Conservation (phyloP, 2,113 vertebrate genomes). For the Dicrurus megarhynchus region DNA sequence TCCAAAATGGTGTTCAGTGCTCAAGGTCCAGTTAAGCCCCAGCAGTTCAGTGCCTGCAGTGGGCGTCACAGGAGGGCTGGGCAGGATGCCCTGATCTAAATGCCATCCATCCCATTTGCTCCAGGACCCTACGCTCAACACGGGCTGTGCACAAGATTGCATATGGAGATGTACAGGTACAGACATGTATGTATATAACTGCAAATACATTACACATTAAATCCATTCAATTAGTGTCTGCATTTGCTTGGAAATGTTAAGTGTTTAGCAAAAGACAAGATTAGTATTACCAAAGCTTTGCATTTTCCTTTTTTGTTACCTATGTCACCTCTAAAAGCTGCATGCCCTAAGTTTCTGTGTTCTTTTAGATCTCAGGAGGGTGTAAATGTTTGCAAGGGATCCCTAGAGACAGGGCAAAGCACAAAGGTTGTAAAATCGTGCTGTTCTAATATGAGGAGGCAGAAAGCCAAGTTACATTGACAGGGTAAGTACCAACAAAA, state of each 20-base stretch:
- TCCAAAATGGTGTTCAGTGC: neutral
- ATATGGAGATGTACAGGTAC: neutral
- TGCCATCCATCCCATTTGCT: neutral
- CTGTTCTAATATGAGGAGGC: constrained; percentile 36
- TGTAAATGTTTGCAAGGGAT: neutral
- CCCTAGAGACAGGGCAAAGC: neutral
- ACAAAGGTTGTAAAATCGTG: neutral
- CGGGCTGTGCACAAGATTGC: neutral
- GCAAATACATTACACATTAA: neutral
- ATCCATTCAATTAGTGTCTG: neutral
- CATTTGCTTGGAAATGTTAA: neutral
- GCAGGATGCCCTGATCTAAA: neutral
- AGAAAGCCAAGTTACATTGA: constrained; percentile 15
- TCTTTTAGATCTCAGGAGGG: neutral
- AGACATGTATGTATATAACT: neutral
- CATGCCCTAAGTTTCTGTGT: neutral
- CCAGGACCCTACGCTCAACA: neutral
- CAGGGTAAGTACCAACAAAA: constrained; percentile 4
- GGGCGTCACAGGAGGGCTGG: neutral
- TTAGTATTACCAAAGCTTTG: neutral
- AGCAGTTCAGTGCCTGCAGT: neutral
- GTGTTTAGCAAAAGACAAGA: neutral
- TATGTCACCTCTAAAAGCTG: neutral
- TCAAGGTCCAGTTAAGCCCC: neutral
- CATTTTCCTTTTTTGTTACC: neutral